These are phyloP conservation scores for Ganaspis brasiliensis DNA, from an alignment of 2,888 invertebrate species.

Conservation along the genomic window DNA sequence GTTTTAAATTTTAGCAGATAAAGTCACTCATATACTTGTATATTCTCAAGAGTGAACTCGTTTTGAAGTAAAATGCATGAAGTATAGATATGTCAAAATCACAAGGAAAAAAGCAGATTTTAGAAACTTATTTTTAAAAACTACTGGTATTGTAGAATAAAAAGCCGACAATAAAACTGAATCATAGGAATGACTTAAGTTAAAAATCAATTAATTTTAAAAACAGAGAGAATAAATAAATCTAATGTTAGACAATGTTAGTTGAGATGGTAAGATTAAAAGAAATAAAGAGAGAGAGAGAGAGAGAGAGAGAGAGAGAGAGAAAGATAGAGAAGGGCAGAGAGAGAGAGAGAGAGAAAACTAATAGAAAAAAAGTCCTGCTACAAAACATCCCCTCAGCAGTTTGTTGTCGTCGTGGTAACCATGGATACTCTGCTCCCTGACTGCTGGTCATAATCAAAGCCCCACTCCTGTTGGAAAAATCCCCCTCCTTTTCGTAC, in stretches of 20 bases:
- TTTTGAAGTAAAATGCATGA: too few relatives aligned
- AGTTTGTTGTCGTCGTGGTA: conserved; percentile 79
- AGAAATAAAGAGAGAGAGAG: conserved; percentile 33
- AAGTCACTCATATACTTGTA: too few relatives aligned
- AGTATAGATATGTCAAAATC: too few relatives aligned
- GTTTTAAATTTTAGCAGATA: too few relatives aligned
- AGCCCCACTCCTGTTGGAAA: conserved; percentile 60
- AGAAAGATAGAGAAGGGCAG: conserved; percentile 61
- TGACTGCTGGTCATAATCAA: conserved; percentile 76
- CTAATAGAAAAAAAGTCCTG: conserved; percentile 45
- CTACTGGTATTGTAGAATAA: too few relatives aligned
- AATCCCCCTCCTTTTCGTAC: conserved; percentile 54
- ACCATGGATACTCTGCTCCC: conserved; percentile 77
- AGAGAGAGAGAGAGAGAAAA: conserved; percentile 60
- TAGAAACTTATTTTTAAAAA: too few relatives aligned
- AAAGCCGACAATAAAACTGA: too few relatives aligned
- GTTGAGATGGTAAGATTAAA: conserved; percentile 7
- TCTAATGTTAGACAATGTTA: conserved; percentile 12
- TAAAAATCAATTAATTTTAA: too few relatives aligned
- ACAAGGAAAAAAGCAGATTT: too few relatives aligned
- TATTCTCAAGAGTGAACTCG: too few relatives aligned
- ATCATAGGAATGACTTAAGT: too few relatives aligned
- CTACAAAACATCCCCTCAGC: conserved; percentile 73
- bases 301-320: conserved; percentile 49
- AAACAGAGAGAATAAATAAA: neutral